Evolutionary conservation across 2,113 vertebrate species (phyloP), one percentile per base, ranked within the genome.

Genomic region (Pardalotus punctatus): DNA sequence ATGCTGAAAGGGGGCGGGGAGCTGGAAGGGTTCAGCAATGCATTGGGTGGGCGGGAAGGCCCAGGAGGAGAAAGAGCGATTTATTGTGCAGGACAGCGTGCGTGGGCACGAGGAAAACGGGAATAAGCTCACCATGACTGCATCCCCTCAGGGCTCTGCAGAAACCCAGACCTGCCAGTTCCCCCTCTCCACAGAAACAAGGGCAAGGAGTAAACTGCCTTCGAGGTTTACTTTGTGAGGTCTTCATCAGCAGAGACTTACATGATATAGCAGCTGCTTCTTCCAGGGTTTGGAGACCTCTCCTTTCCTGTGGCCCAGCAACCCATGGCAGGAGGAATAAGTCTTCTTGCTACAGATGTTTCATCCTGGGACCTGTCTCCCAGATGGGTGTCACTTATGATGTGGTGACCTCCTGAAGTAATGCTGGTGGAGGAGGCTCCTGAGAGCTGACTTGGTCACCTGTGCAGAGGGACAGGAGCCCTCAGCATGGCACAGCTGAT

Each of bases 21-120:
- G 58, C 43, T 43, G 85, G 48, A 11, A 27, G 13, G 7, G 78
- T 43, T 61, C 51, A 86, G 80, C 77, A 45, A 40, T 12, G 47
- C 0, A 0, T 42, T 0, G 42, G 56, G 81, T 84, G 83, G 72
- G 83, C 0, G 10, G 69, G 27, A 88, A 61, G 0, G 0, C 23
- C 54, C 3, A 1, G n/a, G 47, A 70, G 81, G 69, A 94, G 69
- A 84, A 91, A 79, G 25, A 65, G 15, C 0, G 1, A 27, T 64
- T 51, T 20, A 28, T 89, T 91, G 78, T 90, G 53, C 62, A 38
- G 87, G 81, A 8, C 57, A 73, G 61, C 0, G 0, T 60, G 90
- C 0, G n/a, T 89, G 93, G 87, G 87, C 90, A 74, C 0, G 1
- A n/a, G 73, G 53, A 23, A 38, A 58, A 48, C 1, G 11, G 53